Base-by-base conservation (phyloP, 2,113 vertebrate species). In the Aegithalos caudatus region DNA sequence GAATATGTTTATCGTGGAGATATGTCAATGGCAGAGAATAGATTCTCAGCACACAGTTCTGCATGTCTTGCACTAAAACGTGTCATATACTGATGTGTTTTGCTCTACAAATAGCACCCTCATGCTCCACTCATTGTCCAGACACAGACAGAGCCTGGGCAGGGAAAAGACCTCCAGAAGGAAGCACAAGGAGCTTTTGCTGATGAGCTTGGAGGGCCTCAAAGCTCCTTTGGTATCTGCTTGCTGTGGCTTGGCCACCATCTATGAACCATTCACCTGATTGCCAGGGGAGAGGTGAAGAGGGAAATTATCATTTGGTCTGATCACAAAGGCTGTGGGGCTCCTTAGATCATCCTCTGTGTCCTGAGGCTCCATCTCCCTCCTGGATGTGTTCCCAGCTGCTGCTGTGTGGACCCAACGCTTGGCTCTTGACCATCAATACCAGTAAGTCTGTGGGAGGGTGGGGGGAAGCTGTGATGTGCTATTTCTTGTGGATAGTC, bases 21-120 rank as follows among this genome's bases (percentile, higher is more conserved):
- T 86, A 91, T 90, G 69, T 92, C 90, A 88, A 44, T 83, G 90
- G 72, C 60, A 93, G 76, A 72, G 70, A 94, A 95, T 81, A 92
- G 78, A 83, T 94, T 94, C 84, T 76, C 79, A 81, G 64, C 64
- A 48, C n/a, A 60, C 15, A 40, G 44, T 64, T 89, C 90, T 77
- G 62, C 66, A 54, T 29, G 58, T 90, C 92, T 92, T 92, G 33
- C 40, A 60, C 69, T 91, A 50, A 92, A 94, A 81, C 37, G n/a
- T 93, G 50, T 62, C 83, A 44, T 21, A 15, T 14, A 66, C 76
- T 77, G 54, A 88, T 90, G 76, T 58, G 62, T 18, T 80, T 81
- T 93, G 64, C 62, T 83, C 86, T 90, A 56, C 5, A 14, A 69
- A 67, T 42, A 83, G 20, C 47, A 92, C 25, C 33, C 19, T 92